These are phyloP conservation scores for Heliconius ethilla DNA, from an alignment of 2,888 invertebrate species.

Conservation along the genomic window DNA sequence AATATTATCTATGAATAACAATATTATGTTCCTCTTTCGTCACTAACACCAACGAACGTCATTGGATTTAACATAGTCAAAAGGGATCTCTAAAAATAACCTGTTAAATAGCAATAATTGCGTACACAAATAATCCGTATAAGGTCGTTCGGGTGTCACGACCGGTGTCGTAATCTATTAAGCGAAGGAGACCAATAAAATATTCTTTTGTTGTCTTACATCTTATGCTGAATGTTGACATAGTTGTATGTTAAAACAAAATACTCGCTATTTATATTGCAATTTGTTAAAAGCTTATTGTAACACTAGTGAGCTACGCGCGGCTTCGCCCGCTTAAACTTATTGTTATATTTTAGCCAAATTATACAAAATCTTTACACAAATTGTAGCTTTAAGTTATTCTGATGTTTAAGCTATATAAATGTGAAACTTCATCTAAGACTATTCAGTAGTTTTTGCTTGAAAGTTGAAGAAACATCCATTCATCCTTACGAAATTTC, in stretches of 20 bases:
- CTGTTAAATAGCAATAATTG: constrained; percentile 30
- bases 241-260: background rate
- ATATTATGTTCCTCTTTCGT: background rate
- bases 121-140: constrained; percentile 32
- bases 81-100: constrained; percentile 20
- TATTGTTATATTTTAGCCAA: too few species aligned
- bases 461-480: too few species aligned
- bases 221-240: constrained; percentile 2
- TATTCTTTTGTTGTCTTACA: constrained; percentile 10
- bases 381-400: too few species aligned
- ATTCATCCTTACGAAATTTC: too few species aligned
- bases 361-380: too few species aligned
- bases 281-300: background rate
- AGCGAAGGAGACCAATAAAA: constrained; percentile 1
- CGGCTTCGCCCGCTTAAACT: too few species aligned
- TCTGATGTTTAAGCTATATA: too few species aligned
- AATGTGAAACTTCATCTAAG: too few species aligned
- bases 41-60: background rate
- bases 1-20: background rate
- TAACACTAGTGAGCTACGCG: background rate
- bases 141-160: constrained; percentile 35
- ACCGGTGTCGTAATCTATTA: constrained; percentile 29
- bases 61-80: background rate
- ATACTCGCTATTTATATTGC: background rate
- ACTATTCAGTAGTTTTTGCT: too few species aligned